A percentile compares a stretch with the other conserved stretches of the same genome.
phyloP scores from a whole-genome alignment of 2,888 invertebrate genomes.

The Oligia fasciuncula region DNA sequence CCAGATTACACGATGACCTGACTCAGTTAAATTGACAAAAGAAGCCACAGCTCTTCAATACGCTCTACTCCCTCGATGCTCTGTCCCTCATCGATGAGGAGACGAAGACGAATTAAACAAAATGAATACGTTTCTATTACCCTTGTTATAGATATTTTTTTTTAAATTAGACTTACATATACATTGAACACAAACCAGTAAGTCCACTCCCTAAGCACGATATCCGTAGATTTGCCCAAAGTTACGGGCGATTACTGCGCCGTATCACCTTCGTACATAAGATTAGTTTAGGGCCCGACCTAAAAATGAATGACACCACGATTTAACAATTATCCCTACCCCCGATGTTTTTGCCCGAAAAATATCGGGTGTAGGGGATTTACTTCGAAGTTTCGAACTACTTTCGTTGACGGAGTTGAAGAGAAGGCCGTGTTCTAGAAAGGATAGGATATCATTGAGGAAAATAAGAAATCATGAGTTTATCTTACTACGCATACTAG shows the following conservation, averaged over 20 bases:
- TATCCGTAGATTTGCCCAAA: too few species aligned
- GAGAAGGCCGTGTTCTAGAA: background rate
- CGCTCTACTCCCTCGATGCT: background rate
- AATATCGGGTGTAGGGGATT: background rate
- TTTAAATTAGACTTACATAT: too few species aligned
- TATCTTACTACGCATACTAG: constrained; percentile 4
- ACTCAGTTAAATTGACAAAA: background rate
- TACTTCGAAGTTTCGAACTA: background rate
- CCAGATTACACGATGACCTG: too few species aligned
- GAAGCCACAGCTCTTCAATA: background rate
- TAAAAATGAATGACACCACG: too few species aligned
- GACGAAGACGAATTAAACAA: background rate
- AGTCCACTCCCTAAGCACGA: too few species aligned
- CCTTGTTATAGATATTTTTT: too few species aligned
- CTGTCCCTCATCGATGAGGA: background rate
- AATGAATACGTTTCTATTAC: background rate
- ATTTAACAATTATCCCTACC: too few species aligned
- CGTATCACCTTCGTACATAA: too few species aligned
- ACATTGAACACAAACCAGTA: too few species aligned
- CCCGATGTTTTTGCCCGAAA: too few species aligned
- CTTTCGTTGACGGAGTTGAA: background rate
- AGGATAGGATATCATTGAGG: background rate
- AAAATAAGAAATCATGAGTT: constrained; percentile 10
- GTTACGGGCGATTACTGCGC: too few species aligned
- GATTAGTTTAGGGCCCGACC: too few species aligned